Base-by-base conservation (phyloP, 2,113 vertebrate genomes). In the Muscicapa adusta region DNA sequence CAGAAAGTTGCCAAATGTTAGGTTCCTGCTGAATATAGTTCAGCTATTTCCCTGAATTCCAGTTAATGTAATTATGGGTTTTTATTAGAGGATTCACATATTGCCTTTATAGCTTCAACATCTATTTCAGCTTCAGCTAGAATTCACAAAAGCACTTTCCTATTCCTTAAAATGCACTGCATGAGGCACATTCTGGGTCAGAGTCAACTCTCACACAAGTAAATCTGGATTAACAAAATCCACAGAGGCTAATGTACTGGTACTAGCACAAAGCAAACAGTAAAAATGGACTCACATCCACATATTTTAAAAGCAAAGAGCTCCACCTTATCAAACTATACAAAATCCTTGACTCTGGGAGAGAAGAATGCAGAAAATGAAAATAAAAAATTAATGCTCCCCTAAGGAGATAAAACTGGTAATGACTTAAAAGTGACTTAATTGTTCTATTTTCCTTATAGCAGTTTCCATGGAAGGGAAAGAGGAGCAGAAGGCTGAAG, bases 191-290 rank as follows among this genome's bases (percentile, higher is more conserved):
- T 93, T 95, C 78, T 85, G 85, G 89, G 89, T 91, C 89, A 91
- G 63, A 96, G 71, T 90, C 80, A 92, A 93, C 65, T 84, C 88
- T 88, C 79, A 88, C 56, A 90, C 75, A 93, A 96, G 89, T 93
- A 93, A 95, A 96, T 95, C 93, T 89, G 82, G 94, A 96, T 96
- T 96, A 96, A 94, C 77, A 89, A 96, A 97, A 96, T 88, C 85
- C 79, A 91, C 47, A 87, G 71, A 95, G 75, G 75, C 57, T 87
- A 76, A 96, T 66, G 72, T 85, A 87, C 94, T 78, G 65, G 63
- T 89, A 82, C 50, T 68, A 65, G 76, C 42, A 82, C 80, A 96
- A 89, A 93, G 70, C 62, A 78, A 95, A 75, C 62, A 94, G 71
- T 34, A 66, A 88, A 79, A 79, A 85, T 43, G 60, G 89, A 94